Base-by-base conservation (phyloP, 2,113 vertebrate genomes). In the Austrofundulus limnaeus region DNA sequence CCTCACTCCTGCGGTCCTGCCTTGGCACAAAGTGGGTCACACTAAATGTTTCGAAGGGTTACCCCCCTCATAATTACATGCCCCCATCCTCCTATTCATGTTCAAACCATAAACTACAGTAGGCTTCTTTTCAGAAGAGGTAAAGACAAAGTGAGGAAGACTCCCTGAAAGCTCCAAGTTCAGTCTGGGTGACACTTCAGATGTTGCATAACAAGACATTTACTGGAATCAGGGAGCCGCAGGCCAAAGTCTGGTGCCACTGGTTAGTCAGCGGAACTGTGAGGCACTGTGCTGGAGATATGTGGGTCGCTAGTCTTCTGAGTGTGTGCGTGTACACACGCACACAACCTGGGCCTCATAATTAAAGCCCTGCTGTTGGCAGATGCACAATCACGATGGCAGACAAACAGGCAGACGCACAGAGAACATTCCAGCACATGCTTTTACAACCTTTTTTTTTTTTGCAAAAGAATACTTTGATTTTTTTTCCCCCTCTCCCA, bases 161-260 rank as follows among this genome's bases (percentile, higher is more conserved):
- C 57, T 34, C 53, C 61, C 54, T 45, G 71, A 82, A 71, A 50
- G 59, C 70, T 73, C 48, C 17, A 70, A 83, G 90, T 88, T 87
- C 84, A 89, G 69, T 85, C 86, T 86, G 87, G 85, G 83, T 87
- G 87, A 92, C 86, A 87, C 87, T 88, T 90, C 91, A 80, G 78
- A 77, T 80, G 88, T 92, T 93, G 85, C 90, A 88, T 92, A 92
- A 92, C 80, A 69, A 86, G 86, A 87, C 78, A 61, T 90, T 93
- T 92, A 92, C 92, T 89, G 90, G 91, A 93, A 92, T 88, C 87
- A 71, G 74, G 83, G 83, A 76, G 90, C 90, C 82, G 72, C 83
- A 81, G 89, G 88, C 86, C 89, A 91, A 90, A 90, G 90, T 90
- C 85, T 88, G 88, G 83, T 91, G 90, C 83, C 87, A 87, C 88